Evolutionary conservation across 2,888 invertebrate genomes (phyloP).

Genomic region (Poecilus cupreus): DNA sequence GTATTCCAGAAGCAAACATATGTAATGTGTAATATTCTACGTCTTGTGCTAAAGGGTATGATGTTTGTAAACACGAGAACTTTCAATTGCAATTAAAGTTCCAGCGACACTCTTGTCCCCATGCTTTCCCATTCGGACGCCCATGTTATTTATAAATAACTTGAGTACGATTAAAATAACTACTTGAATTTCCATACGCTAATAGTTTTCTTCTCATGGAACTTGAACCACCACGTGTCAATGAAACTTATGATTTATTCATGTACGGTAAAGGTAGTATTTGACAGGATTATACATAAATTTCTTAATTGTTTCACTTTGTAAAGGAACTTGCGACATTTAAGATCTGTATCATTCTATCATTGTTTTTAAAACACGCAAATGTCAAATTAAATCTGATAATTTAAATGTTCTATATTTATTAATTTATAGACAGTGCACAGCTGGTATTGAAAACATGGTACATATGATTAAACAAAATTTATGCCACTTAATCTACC

Average conservation of each 20-base stretch:
- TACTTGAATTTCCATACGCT: constrained; percentile 14
- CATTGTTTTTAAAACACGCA: background rate
- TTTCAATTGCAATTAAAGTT: constrained; percentile 19
- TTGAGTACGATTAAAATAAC: constrained; percentile 2
- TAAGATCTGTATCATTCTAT: constrained; percentile 3
- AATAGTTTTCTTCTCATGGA: constrained; percentile 11
- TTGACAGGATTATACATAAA: background rate
- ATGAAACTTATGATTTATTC: constrained; percentile 40
- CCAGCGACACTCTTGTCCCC: background rate
- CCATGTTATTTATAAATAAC: background rate
- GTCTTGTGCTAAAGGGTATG: background rate
- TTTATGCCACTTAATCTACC: constrained; percentile 15
- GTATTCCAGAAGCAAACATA: too few relatives aligned
- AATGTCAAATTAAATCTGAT: background rate
- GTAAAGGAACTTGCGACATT: background rate
- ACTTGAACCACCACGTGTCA: constrained; percentile 8
- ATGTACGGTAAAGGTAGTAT: constrained; percentile 14
- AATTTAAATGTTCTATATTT: background rate
- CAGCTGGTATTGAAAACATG: background rate
- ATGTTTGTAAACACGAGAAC: constrained; percentile 1
- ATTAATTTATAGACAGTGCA: background rate
- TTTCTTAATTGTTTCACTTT: constrained; percentile 18
- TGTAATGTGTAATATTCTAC: too few relatives aligned
- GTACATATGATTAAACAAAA: constrained; percentile 1
- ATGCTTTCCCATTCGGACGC: background rate